Conservation (phyloP, 2,888 invertebrate genomes). For the Dendrolimus houi region DNA sequence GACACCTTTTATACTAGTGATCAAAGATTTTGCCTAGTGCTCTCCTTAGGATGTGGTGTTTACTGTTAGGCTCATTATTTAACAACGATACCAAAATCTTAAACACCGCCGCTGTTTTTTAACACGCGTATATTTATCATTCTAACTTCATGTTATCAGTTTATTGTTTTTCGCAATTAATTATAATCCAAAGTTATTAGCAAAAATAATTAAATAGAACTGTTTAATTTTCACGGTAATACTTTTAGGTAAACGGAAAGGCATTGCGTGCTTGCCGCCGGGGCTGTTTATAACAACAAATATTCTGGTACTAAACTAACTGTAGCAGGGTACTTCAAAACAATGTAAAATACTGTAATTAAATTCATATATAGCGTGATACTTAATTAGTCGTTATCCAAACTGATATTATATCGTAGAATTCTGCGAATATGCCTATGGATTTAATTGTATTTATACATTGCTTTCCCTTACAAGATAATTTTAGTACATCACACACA, state of each 20-base stretch:
- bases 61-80: background rate
- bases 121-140: too few relatives aligned
- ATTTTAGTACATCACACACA: background rate
- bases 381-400: too few relatives aligned
- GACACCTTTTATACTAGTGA: background rate
- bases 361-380: too few relatives aligned
- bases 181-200: too few relatives aligned
- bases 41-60: background rate
- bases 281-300: background rate
- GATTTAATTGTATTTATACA: too few relatives aligned
- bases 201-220: background rate
- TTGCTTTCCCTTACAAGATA: too few relatives aligned
- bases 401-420: background rate
- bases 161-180: too few relatives aligned
- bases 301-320: background rate
- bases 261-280: background rate
- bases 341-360: too few relatives aligned
- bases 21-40: background rate
- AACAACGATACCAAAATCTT: background rate
- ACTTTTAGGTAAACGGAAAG: background rate
- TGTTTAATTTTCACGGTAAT: background rate
- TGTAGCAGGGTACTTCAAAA: too few relatives aligned
- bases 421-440: too few relatives aligned
- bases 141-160: too few relatives aligned
- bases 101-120: background rate